Percentiles rank a stretch among this genome's conserved stretches.
These are phyloP conservation scores for Echiichthys vipera DNA, from an alignment of 2,797 vertebrate species.

Conservation along the genomic window DNA sequence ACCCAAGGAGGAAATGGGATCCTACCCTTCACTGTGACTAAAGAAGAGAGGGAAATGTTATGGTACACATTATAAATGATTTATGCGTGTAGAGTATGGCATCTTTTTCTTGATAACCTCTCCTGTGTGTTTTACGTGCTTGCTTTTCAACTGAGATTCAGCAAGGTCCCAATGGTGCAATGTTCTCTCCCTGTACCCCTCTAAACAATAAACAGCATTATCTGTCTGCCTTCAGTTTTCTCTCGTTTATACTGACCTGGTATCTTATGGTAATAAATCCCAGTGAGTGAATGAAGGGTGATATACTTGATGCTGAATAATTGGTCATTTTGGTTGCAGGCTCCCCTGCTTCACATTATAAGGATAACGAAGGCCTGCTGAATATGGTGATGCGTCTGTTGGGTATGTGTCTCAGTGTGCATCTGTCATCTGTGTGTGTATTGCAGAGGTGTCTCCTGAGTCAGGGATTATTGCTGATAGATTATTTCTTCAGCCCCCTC, in stretches of 20 bases:
- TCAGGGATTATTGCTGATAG: slow-evolving; percentile 86
- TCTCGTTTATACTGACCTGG: slow-evolving; percentile 72
- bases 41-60: slow-evolving; percentile 80
- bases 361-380: slow-evolving; percentile 85
- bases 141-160: slow-evolving; percentile 62
- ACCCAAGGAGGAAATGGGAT: slow-evolving; percentile 79
- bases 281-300: slow-evolving; percentile 68
- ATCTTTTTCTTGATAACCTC: slow-evolving; percentile 78
- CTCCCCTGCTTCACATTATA: slow-evolving; percentile 83
- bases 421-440: slow-evolving; percentile 75
- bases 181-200: slow-evolving; percentile 63
- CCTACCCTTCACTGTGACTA: slow-evolving; percentile 78
- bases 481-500: slow-evolving; percentile 85
- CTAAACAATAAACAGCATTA: slow-evolving; percentile 80
- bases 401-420: slow-evolving; percentile 59
- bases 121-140: slow-evolving; percentile 69
- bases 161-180: slow-evolving; percentile 68
- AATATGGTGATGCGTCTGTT: slow-evolving; percentile 83
- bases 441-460: slow-evolving; percentile 81
- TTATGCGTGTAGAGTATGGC: slow-evolving; percentile 74
- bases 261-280: slow-evolving; percentile 76
- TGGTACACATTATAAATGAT: slow-evolving; percentile 83
- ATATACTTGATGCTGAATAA: slow-evolving; percentile 83
- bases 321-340: slow-evolving; percentile 84
- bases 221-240: slow-evolving; percentile 67